Percentiles rank a stretch among this genome's conserved stretches.
phyloP scores from a whole-genome alignment of 2,113 vertebrate species.

The Callorhinus ursinus region DNA sequence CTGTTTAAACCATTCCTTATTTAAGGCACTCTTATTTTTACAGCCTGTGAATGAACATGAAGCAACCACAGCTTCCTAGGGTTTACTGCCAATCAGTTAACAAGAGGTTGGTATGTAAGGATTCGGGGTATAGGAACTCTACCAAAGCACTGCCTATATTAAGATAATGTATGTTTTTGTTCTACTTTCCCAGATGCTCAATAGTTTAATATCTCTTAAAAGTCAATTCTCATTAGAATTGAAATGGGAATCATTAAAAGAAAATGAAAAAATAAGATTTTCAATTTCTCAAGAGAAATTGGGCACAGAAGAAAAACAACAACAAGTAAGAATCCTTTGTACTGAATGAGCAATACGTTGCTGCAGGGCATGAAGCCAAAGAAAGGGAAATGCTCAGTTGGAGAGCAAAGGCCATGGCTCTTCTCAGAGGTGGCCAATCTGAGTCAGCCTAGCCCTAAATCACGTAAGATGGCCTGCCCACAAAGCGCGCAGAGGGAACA shows the following conservation, averaged over 20 bases:
- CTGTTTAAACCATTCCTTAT: slow-evolving; percentile 1
- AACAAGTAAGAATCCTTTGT: slow-evolving; percentile 43
- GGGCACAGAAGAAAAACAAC: neutral
- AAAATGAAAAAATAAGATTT: neutral
- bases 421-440: neutral
- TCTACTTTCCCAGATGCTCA: neutral
- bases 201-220: slow-evolving; percentile 14
- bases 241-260: slow-evolving; percentile 32
- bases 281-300: slow-evolving; percentile 52
- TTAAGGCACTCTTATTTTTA: slow-evolving; percentile 30
- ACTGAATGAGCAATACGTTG: neutral
- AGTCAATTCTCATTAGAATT: slow-evolving; percentile 38
- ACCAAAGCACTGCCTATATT: neutral
- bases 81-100: neutral
- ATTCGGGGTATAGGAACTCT: neutral
- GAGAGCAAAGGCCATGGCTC: neutral
- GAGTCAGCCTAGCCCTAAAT: neutral
- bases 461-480: neutral
- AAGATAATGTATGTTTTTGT: slow-evolving; percentile 15
- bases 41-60: neutral
- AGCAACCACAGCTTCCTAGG: neutral
- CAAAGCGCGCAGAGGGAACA: neutral
- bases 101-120: neutral
- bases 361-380: neutral
- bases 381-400: neutral